A percentile compares a stretch with the other conserved stretches of the same genome.
phyloP scores from a whole-genome alignment of 2,113 vertebrate species.

The Malurus alboscapulatus region DNA sequence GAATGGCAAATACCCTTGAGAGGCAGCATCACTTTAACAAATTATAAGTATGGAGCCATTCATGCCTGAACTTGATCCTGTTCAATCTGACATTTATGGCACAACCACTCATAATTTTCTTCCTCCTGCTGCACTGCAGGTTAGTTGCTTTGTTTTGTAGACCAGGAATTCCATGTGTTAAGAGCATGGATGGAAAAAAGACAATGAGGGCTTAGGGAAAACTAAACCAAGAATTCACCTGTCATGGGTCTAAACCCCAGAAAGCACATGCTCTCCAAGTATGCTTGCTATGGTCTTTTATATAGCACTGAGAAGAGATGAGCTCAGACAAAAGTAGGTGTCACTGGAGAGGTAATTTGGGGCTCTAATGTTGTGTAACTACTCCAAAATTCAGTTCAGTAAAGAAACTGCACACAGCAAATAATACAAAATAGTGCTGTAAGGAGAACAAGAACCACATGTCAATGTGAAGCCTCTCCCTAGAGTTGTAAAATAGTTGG shows the following conservation, averaged over 20 bases:
- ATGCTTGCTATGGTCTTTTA: conserved; percentile 50
- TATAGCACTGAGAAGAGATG: conserved; percentile 60
- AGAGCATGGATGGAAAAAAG: neutral
- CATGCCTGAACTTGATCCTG: neutral
- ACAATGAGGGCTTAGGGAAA: neutral
- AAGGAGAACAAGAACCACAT: neutral
- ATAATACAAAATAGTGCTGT: neutral
- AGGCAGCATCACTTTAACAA: neutral
- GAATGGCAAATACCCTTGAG: neutral
- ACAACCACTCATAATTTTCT: neutral
- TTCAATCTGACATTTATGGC: neutral
- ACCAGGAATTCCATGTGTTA: neutral
- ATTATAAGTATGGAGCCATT: neutral
- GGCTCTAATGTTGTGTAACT: neutral
- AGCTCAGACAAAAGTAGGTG: conserved; percentile 31
- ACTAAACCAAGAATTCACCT: conserved; percentile 2
- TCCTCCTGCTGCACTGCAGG: neutral
- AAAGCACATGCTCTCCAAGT: neutral
- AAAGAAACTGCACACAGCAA: neutral
- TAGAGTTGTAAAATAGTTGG: neutral
- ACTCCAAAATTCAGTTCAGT: neutral
- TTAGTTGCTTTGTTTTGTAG: neutral
- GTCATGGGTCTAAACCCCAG: neutral
- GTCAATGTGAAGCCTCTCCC: neutral
- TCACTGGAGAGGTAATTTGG: neutral